Evolutionary conservation across 2,113 vertebrate species (phyloP).

Genomic region (Nansenia antarctica): DNA sequence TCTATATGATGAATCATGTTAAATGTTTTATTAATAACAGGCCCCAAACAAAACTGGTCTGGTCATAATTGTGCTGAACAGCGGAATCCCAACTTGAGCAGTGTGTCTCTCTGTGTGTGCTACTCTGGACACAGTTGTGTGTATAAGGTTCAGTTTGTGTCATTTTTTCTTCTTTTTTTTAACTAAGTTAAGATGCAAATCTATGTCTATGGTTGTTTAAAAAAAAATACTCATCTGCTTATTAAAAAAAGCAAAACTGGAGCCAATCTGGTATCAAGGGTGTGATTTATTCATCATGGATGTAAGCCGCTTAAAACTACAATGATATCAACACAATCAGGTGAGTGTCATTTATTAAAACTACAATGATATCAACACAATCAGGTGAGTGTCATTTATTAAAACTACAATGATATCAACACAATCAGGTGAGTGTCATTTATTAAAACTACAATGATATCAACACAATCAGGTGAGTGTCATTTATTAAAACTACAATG

Average conservation of each 20-base stretch:
- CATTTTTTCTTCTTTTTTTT: conserved; percentile 66
- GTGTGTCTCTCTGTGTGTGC: conserved; percentile 57
- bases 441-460: too few species aligned
- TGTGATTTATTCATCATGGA: conserved; percentile 12
- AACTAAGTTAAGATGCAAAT: conserved; percentile 50
- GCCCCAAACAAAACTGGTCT: conserved; percentile 49
- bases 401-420: too few species aligned
- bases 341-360: not conserved
- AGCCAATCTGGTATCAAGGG: conserved; percentile 47
- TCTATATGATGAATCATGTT: conserved; percentile 66
- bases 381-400: not conserved
- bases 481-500: too few species aligned
- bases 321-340: too few species aligned
- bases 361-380: not conserved
- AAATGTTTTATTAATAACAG: conserved; percentile 70
- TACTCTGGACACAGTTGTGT: conserved; percentile 60
- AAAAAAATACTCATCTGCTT: conserved; percentile 73
- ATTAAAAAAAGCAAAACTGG: conserved; percentile 83
- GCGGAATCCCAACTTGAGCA: conserved; percentile 49
- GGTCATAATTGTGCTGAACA: conserved; percentile 52
- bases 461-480: too few species aligned
- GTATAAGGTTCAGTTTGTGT: conserved; percentile 80
- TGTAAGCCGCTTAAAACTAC: too few species aligned
- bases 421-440: too few species aligned
- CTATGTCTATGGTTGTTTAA: conserved; percentile 78